Evolutionary conservation across 2,888 invertebrate genomes (phyloP).

Genomic region (Synanthedon tipuliformis): DNA sequence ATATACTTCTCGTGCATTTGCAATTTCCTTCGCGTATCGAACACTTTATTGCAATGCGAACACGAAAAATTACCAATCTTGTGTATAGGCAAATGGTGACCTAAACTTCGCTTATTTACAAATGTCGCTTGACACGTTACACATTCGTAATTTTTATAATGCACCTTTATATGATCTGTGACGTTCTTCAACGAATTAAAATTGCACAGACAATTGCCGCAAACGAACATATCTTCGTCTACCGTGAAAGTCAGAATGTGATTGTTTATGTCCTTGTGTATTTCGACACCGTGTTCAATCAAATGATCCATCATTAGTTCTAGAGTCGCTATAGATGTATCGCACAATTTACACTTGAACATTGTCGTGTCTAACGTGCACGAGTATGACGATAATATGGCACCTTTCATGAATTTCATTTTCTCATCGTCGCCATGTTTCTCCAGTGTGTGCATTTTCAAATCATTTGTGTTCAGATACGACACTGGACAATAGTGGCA

Average conservation of each 20-base stretch:
- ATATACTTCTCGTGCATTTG: slow-evolving; percentile 32
- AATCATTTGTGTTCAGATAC: background rate
- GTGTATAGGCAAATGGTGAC: slow-evolving; percentile 16
- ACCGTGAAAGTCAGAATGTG: slow-evolving; percentile 15
- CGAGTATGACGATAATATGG: background rate
- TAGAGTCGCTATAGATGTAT: background rate
- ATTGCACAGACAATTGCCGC: background rate
- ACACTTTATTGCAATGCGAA: slow-evolving; percentile 32
- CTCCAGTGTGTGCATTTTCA: background rate
- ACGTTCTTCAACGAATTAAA: slow-evolving; percentile 9
- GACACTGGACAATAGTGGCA: background rate
- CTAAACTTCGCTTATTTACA: slow-evolving; percentile 15
- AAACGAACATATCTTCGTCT: slow-evolving; percentile 3
- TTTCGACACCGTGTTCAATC: background rate
- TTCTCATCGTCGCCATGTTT: background rate
- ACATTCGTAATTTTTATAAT: slow-evolving; percentile 18
- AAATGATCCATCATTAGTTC: background rate
- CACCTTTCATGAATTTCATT: background rate
- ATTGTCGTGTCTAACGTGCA: background rate
- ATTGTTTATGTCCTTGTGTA: slow-evolving; percentile 10
- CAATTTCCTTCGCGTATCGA: slow-evolving; percentile 26
- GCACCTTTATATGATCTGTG: slow-evolving; percentile 14
- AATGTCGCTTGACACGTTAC: slow-evolving; percentile 30
- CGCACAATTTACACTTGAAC: background rate
- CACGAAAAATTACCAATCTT: slow-evolving; percentile 18